phyloP scores from a whole-genome alignment of 2,113 vertebrate genomes.

The Ailurus styani region DNA sequence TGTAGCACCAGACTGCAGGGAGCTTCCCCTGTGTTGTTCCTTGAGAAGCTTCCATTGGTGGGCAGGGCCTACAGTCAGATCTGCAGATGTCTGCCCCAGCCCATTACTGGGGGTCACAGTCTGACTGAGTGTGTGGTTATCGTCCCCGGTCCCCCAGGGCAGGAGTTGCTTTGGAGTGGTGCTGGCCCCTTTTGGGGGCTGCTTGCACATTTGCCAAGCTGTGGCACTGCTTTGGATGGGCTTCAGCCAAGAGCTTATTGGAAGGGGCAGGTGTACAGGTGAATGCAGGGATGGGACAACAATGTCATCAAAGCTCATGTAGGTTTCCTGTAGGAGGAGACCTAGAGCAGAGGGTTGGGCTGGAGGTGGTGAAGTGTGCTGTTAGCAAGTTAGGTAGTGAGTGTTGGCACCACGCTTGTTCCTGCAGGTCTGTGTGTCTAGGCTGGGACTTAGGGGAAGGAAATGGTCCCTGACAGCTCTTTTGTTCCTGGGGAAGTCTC shows the following conservation, averaged over 20 bases:
- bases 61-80: background rate
- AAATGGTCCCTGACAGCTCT: background rate
- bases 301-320: background rate
- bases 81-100: background rate
- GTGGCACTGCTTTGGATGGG: background rate
- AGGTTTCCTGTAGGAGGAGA: background rate
- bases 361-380: background rate
- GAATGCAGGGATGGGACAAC: background rate
- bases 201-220: background rate
- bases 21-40: background rate
- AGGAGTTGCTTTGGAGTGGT: background rate
- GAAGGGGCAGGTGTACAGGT: background rate
- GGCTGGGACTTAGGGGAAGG: background rate
- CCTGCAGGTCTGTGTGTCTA: background rate
- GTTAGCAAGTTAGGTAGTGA: background rate
- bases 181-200: background rate
- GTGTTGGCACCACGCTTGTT: background rate
- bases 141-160: background rate
- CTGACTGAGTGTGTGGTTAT: background rate
- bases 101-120: background rate
- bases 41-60: background rate
- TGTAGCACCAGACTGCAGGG: background rate
- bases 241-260: background rate
- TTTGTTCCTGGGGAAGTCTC: background rate
- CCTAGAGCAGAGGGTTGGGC: background rate